Evolutionary conservation across 53 echinoderm and acorn worm species (phyloP).

Genomic region (Paracentrotus lividus): DNA sequence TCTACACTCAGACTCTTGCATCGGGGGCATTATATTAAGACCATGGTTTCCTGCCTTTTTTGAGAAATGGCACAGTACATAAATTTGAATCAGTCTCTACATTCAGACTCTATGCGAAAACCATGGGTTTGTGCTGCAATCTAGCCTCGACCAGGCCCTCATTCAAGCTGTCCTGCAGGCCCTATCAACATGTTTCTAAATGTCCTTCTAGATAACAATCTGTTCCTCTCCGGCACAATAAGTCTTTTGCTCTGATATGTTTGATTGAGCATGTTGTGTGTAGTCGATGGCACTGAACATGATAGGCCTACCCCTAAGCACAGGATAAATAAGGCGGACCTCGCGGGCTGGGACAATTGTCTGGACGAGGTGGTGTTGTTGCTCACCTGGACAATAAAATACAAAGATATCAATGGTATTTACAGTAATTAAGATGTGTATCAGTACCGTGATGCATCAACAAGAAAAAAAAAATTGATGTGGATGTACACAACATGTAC

Average conservation of each 20-base stretch:
- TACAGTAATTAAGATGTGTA: no score
- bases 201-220: background rate
- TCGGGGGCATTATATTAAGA: no score
- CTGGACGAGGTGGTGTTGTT: slow-evolving; percentile 16
- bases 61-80: no score
- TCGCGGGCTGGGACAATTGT: slow-evolving; percentile 20
- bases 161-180: background rate
- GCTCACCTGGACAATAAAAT: background rate
- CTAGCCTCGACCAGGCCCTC: background rate
- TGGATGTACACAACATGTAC: no score
- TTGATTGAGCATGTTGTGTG: slow-evolving; percentile 49
- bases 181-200: slow-evolving; percentile 7
- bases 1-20: no score
- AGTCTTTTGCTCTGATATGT: slow-evolving; percentile 21
- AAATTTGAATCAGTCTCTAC: no score
- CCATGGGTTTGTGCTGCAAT: no score
- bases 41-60: no score
- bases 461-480: no score
- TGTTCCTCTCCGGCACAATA: background rate
- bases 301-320: slow-evolving; percentile 53
- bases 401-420: background rate
- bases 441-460: no score
- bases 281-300: slow-evolving; percentile 57
- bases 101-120: no score
- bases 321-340: slow-evolving; percentile 51